Percentiles rank a stretch among this genome's conserved stretches.
Conservation (phyloP, 2,113 vertebrate genomes). For the Elanus axillaris region DNA sequence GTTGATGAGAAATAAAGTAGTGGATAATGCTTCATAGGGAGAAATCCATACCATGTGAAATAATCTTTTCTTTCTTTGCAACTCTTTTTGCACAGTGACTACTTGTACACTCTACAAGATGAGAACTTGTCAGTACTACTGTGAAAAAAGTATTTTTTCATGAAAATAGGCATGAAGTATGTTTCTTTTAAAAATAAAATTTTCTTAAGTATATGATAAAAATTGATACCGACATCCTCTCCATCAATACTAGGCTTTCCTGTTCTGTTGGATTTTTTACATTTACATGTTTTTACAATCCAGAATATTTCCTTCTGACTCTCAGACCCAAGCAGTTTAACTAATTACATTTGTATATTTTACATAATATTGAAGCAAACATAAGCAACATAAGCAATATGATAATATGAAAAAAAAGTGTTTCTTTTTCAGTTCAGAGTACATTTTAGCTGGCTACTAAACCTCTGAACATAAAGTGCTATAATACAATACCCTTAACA, state of each 20-base stretch:
- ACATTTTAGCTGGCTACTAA: not conserved
- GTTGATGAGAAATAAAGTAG: not conserved
- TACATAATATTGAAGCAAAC: not conserved
- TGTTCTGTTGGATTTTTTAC: not conserved
- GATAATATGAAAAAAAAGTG: not conserved
- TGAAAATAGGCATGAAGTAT: not conserved
- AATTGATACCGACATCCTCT: not conserved
- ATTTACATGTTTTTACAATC: not conserved
- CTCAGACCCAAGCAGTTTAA: not conserved
- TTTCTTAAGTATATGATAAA: not conserved
- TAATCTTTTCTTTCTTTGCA: not conserved
- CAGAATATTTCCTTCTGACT: not conserved
- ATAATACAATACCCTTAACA: not conserved
- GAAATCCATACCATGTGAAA: not conserved
- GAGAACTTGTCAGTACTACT: accelerated
- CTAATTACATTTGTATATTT: not conserved
- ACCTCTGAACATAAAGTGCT: not conserved
- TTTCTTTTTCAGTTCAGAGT: not conserved
- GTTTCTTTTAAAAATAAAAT: not conserved
- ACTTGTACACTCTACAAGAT: not conserved
- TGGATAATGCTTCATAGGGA: not conserved
- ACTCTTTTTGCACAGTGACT: not conserved
- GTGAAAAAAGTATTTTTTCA: not conserved
- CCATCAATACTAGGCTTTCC: not conserved
- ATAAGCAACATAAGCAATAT: not conserved